Conservation (phyloP, 2,113 vertebrate species). For the Ardeotis arabs region DNA sequence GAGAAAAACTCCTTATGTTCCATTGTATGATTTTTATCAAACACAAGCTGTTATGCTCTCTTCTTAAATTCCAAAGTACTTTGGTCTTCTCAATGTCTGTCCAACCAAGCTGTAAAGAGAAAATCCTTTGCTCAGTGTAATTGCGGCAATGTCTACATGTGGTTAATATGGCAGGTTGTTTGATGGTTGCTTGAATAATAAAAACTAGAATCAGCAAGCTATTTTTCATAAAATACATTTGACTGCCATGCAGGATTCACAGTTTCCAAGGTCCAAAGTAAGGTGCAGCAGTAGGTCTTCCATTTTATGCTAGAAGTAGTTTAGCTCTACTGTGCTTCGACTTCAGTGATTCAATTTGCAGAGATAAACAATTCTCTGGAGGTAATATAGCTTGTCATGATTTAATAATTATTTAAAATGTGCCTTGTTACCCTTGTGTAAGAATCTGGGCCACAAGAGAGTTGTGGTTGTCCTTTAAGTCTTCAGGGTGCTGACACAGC, state of each 20-base stretch:
- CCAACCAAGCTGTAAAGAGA: not conserved
- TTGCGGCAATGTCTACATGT: not conserved
- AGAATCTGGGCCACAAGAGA: not conserved
- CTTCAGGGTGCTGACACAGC: not conserved
- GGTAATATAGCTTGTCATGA: conserved; percentile 1
- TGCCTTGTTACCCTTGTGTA: not conserved
- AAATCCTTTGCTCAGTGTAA: not conserved
- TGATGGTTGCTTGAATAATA: not conserved
- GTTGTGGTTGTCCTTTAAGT: not conserved
- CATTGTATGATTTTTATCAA: not conserved
- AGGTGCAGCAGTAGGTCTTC: not conserved
- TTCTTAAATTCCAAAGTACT: not conserved
- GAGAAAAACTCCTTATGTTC: not conserved
- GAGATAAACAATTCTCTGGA: conserved; percentile 38
- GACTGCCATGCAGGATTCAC: not conserved
- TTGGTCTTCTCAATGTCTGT: not conserved
- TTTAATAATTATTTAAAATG: conserved; percentile 9
- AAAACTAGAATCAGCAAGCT: not conserved
- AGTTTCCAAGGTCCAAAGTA: not conserved
- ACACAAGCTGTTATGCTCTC: not conserved
- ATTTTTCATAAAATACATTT: not conserved
- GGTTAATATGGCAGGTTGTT: not conserved
- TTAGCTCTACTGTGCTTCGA: not conserved
- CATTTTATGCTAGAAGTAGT: not conserved
- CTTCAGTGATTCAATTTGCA: conserved; percentile 24